phyloP scores from a whole-genome alignment of 1,140 invertebrate genomes.

The Conus betulinus region DNA sequence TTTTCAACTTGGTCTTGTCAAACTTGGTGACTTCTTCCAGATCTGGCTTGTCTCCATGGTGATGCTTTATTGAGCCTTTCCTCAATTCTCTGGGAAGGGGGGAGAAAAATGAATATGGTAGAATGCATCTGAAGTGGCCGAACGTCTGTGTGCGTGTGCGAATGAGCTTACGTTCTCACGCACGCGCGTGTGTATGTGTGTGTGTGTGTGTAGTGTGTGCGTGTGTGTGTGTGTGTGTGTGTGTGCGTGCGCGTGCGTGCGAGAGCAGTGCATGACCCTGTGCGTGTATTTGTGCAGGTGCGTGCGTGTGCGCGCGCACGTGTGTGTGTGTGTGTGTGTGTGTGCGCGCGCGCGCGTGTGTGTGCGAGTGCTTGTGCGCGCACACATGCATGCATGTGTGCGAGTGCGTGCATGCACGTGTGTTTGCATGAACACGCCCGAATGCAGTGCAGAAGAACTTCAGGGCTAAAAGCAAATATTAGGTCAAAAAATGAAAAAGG shows the following conservation, averaged over 20 bases:
- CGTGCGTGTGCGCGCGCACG: neutral
- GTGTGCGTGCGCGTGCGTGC: neutral
- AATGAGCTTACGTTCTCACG: neutral
- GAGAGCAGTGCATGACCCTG: neutral
- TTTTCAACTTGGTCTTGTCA: slow-evolving; percentile 82
- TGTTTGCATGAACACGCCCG: too few relatives aligned
- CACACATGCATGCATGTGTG: too few relatives aligned
- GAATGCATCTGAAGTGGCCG: neutral
- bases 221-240: slow-evolving; percentile 10
- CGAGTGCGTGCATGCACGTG: too few relatives aligned
- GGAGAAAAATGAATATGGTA: too few relatives aligned
- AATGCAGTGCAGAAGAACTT: too few relatives aligned
- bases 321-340: slow-evolving; percentile 3
- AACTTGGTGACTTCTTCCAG: slow-evolving; percentile 70
- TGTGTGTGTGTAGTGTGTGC: neutral
- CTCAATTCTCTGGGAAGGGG: too few relatives aligned
- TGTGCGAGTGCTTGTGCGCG: slow-evolving; percentile 5
- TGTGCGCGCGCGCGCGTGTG: neutral
- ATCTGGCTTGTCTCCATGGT: slow-evolving; percentile 68
- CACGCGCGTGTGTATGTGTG: neutral
- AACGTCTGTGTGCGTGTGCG: neutral
- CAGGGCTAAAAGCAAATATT: too few relatives aligned
- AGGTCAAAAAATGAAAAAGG: too few relatives aligned
- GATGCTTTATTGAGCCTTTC: neutral
- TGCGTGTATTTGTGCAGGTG: neutral